Conservation (phyloP, 1,140 invertebrate genomes). For the Maniola jurtina region DNA sequence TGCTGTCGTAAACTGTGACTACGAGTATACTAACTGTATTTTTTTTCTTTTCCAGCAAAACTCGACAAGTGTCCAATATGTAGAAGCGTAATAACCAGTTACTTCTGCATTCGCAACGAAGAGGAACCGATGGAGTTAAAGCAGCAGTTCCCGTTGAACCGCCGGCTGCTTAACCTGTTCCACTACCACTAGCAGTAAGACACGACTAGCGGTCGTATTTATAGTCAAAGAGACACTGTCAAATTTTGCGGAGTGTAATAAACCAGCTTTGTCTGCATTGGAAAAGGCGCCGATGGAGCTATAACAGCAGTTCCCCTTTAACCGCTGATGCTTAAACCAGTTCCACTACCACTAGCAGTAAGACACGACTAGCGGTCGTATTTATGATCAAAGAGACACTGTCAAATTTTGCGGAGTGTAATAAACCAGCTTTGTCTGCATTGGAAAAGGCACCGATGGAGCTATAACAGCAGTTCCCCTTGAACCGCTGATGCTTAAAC, state of each 20-base stretch:
- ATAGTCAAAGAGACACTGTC: too few relatives aligned
- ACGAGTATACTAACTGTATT: too few relatives aligned
- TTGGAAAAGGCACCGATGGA: conserved; percentile 87
- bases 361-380: neutral
- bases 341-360: conserved; percentile 62
- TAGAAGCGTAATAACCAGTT: conserved; percentile 87
- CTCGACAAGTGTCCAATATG: conserved; percentile 91
- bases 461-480: conserved; percentile 56
- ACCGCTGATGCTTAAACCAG: conserved; percentile 57
- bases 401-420: conserved; percentile 64
- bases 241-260: conserved; percentile 79
- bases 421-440: conserved; percentile 91
- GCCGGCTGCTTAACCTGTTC: conserved; percentile 62
- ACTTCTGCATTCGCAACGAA: conserved; percentile 88
- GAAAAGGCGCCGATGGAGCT: conserved; percentile 86
- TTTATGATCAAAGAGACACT: too few relatives aligned
- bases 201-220: too few relatives aligned
- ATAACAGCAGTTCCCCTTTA: conserved; percentile 56
- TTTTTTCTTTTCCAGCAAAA: conserved; percentile 73
- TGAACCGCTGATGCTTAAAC: conserved; percentile 58
- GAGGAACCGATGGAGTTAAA: conserved; percentile 84
- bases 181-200: conserved; percentile 54
- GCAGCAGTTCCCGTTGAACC: conserved; percentile 53
- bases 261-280: conserved; percentile 89
- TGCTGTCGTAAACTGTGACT: too few relatives aligned